Evolutionary conservation across 2,113 vertebrate genomes (phyloP).

Genomic region (Muntiacus muntjak): DNA sequence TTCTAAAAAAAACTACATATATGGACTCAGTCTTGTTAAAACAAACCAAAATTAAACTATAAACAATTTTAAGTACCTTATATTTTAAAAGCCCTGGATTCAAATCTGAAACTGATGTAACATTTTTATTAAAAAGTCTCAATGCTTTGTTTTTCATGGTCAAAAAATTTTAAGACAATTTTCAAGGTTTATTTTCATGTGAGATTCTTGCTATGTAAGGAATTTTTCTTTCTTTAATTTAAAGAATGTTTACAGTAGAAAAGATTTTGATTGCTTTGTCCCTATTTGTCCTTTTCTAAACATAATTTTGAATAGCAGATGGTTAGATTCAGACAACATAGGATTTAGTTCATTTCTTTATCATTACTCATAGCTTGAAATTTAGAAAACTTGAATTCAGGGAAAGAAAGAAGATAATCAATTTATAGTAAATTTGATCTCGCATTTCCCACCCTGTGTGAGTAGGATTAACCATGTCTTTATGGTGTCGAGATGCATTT

Average conservation of each 20-base stretch:
- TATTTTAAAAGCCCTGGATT: slow-evolving; percentile 39
- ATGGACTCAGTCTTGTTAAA: slow-evolving; percentile 12
- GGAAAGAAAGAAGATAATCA: slow-evolving; percentile 36
- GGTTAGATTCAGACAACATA: slow-evolving; percentile 40
- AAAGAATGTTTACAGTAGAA: slow-evolving; percentile 25
- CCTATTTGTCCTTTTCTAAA: slow-evolving; percentile 23
- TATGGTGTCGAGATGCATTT: not conserved
- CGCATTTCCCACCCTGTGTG: not conserved
- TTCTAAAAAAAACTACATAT: not conserved
- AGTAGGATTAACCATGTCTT: not conserved
- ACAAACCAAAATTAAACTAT: not conserved
- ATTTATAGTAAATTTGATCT: slow-evolving; percentile 34
- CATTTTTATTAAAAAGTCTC: slow-evolving; percentile 56
- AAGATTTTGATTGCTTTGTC: slow-evolving; percentile 11
- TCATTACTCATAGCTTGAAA: slow-evolving; percentile 47
- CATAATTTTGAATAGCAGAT: slow-evolving; percentile 55
- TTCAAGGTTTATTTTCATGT: slow-evolving; percentile 60
- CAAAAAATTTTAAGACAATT: slow-evolving; percentile 6
- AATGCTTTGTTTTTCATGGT: slow-evolving; percentile 50
- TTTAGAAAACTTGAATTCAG: slow-evolving; percentile 39
- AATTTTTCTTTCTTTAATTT: not conserved
- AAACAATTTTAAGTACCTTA: slow-evolving; percentile 17
- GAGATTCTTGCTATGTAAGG: slow-evolving; percentile 4
- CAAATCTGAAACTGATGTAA: not conserved
- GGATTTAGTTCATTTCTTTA: slow-evolving; percentile 44